Evolutionary conservation across 2,888 invertebrate genomes (phyloP).

Genomic region (Drosophila aldrichi): DNA sequence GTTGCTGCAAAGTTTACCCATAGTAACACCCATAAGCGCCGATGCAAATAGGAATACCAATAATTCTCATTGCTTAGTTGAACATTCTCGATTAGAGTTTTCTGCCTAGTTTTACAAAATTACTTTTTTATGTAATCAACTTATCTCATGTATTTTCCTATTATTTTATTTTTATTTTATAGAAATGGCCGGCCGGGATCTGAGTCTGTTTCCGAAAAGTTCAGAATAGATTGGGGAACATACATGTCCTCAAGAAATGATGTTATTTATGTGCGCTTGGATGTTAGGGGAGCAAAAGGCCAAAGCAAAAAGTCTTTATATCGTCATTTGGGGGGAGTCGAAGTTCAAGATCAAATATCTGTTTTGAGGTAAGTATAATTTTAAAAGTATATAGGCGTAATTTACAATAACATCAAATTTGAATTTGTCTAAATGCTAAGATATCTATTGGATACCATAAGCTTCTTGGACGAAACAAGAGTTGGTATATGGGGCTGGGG

Average conservation of each 20-base stretch:
- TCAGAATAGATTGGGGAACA: conserved; percentile 95
- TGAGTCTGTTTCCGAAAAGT: conserved; percentile 95
- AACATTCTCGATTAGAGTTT: too few species aligned
- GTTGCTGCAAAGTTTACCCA: too few species aligned
- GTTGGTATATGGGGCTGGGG: conserved; percentile 99
- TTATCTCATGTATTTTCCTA: not conserved
- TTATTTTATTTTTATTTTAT: conserved; percentile 10
- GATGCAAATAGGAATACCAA: too few species aligned
- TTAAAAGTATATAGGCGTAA: rapidly evolving
- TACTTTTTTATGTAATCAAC: too few species aligned
- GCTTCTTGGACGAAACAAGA: conserved; percentile 93
- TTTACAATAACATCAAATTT: not conserved
- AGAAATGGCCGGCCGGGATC: conserved; percentile 97
- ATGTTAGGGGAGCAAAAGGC: conserved; percentile 94
- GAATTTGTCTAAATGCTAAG: conserved; percentile 82
- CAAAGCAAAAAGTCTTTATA: conserved; percentile 93
- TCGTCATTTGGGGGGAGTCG: conserved; percentile 93
- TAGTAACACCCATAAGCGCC: too few species aligned
- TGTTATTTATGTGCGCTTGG: conserved; percentile 95
- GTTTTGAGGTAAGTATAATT: conserved; percentile 88
- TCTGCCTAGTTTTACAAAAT: too few species aligned
- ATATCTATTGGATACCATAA: conserved; percentile 92
- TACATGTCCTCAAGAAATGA: conserved; percentile 96
- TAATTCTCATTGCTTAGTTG: too few species aligned
- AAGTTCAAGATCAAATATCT: conserved; percentile 96